phyloP scores from a whole-genome alignment of 2,888 invertebrate species.

The Caenorhabditis drosophilae region DNA sequence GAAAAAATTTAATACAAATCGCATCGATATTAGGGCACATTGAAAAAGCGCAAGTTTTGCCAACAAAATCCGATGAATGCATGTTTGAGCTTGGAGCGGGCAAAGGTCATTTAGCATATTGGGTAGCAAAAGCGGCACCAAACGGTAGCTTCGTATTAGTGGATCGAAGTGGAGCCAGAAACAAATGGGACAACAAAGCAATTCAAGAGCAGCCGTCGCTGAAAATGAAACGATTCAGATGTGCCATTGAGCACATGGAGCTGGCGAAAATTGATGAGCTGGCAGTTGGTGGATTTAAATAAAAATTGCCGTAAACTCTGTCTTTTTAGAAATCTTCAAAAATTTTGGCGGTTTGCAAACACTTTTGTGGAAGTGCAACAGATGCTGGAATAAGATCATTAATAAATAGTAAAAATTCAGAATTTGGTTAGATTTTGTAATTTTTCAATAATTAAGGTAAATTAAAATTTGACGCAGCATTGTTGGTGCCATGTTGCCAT shows the following conservation, averaged over 20 bases:
- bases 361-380: constrained; percentile 64
- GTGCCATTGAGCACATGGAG: constrained; percentile 63
- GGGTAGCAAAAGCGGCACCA: constrained; percentile 55
- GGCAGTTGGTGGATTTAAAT: too few species aligned
- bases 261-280: constrained; percentile 46
- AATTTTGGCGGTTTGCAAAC: constrained; percentile 57
- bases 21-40: constrained; percentile 57
- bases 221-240: constrained; percentile 48
- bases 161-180: constrained; percentile 57
- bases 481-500: constrained; percentile 62
- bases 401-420: too few species aligned
- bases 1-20: constrained; percentile 56
- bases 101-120: constrained; percentile 61
- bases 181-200: constrained; percentile 58
- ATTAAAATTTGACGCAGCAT: constrained; percentile 42
- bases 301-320: too few species aligned
- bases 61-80: constrained; percentile 16
- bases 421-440: too few species aligned
- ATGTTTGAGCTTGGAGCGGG: constrained; percentile 63
- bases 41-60: constrained; percentile 22
- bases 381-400: constrained; percentile 52
- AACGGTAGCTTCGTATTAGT: constrained; percentile 49
- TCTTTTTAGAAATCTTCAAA: constrained; percentile 34
- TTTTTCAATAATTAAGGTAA: too few species aligned
- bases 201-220: constrained; percentile 44